These are phyloP conservation scores for Coelopa frigida DNA, from an alignment of 1,140 invertebrate species.

Conservation along the genomic window DNA sequence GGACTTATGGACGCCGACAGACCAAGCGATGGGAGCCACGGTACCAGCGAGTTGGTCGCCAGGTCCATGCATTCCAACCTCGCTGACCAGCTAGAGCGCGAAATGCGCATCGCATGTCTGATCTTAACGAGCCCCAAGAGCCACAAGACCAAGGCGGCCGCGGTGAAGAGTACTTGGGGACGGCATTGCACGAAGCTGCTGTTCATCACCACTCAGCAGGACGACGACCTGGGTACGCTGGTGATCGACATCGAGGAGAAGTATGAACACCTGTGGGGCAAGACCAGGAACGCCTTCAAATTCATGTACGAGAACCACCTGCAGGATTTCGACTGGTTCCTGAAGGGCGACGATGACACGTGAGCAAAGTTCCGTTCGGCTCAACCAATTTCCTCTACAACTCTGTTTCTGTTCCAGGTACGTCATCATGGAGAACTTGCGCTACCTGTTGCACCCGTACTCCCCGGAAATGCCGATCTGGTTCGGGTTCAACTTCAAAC, in stretches of 20 bases:
- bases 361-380: conserved; percentile 54
- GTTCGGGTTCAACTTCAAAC: conserved; percentile 79
- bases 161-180: conserved; percentile 92
- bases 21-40: no score
- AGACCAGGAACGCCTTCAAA: conserved; percentile 87
- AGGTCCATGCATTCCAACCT: no score
- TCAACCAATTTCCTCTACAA: conserved; percentile 46
- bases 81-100: conserved; percentile 38
- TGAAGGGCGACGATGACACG: conserved; percentile 93
- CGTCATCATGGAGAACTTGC: conserved; percentile 81
- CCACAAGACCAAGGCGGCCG: conserved; percentile 77
- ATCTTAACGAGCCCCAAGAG: conserved; percentile 87
- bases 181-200: conserved; percentile 80
- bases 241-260: conserved; percentile 67
- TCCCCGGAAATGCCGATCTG: conserved; percentile 65
- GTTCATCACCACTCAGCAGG: conserved; percentile 74
- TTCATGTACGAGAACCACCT: conserved; percentile 75
- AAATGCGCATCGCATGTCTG: conserved; percentile 85
- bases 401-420: conserved; percentile 53
- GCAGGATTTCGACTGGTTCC: conserved; percentile 81
- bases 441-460: conserved; percentile 75
- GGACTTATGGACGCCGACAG: no score
- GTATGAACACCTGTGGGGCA: conserved; percentile 84
- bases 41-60: no score
- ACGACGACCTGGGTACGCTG: conserved; percentile 54